Conservation (phyloP, 1,140 invertebrate genomes). For the Heterodera schachtii region DNA sequence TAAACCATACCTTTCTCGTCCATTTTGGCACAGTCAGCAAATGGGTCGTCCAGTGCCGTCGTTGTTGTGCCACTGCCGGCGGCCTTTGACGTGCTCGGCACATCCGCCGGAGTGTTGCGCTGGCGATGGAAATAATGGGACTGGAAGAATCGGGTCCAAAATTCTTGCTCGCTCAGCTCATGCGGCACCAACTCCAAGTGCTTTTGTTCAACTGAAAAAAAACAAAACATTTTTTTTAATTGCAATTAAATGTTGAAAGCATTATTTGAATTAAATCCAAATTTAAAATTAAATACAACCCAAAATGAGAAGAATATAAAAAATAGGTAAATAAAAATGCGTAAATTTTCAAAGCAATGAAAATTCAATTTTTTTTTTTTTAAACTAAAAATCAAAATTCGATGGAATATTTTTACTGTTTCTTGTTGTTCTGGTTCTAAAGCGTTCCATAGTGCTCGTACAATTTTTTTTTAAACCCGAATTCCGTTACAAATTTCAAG, state of each 20-base stretch:
- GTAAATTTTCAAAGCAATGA: too few species aligned
- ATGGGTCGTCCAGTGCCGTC: conserved; percentile 39
- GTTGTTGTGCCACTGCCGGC: neutral
- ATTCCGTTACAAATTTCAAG: too few species aligned
- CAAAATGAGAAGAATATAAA: too few species aligned
- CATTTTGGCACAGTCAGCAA: conserved; percentile 55
- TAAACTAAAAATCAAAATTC: too few species aligned
- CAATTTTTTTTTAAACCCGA: too few species aligned
- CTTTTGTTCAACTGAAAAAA: conserved; percentile 81
- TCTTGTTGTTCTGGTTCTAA: too few species aligned
- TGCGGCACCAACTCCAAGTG: conserved; percentile 92
- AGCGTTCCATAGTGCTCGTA: too few species aligned
- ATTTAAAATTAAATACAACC: conserved; percentile 24
- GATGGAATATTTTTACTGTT: too few species aligned
- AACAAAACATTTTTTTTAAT: neutral
- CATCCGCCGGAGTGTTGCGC: conserved; percentile 68
- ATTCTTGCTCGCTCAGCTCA: conserved; percentile 91
- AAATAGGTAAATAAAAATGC: too few species aligned
- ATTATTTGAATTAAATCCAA: too few species aligned
- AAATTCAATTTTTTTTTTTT: too few species aligned
- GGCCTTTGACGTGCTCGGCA: conserved; percentile 47
- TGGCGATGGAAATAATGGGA: conserved; percentile 99
- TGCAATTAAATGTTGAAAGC: neutral
- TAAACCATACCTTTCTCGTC: conserved; percentile 42
- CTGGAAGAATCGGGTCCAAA: conserved; percentile 99